Percentiles rank a stretch among this genome's conserved stretches.
These are phyloP conservation scores for Dicentrarchus labrax DNA, from an alignment of 2,113 vertebrate genomes.

Conservation along the genomic window DNA sequence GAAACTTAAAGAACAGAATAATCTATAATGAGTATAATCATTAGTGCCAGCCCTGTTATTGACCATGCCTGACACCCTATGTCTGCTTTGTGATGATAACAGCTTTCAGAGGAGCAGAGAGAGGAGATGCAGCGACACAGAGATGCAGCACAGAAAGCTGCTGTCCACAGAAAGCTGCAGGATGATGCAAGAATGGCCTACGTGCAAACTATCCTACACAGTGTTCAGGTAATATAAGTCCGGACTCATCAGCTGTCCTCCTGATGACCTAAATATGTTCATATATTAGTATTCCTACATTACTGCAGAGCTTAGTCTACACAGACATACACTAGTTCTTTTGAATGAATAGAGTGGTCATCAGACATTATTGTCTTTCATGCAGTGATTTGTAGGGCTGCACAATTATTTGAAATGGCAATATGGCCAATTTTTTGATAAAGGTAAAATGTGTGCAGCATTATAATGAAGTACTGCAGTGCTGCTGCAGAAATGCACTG, in stretches of 20 bases:
- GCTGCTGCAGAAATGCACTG: too few species aligned
- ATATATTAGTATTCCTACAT: neutral
- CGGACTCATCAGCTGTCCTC: neutral
- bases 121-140: slow-evolving; percentile 76
- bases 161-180: slow-evolving; percentile 39
- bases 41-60: neutral
- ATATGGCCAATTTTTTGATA: too few species aligned
- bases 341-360: neutral
- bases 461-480: too few species aligned
- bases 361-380: neutral
- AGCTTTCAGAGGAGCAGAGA: slow-evolving; percentile 77
- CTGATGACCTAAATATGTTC: neutral
- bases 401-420: too few species aligned
- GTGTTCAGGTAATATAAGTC: slow-evolving; percentile 75
- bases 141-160: slow-evolving; percentile 58
- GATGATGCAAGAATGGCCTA: slow-evolving; percentile 59
- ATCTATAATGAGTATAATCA: neutral
- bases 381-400: neutral
- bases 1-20: neutral
- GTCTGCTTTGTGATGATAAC: slow-evolving; percentile 44
- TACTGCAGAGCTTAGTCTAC: neutral
- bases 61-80: neutral
- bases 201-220: slow-evolving; percentile 74
- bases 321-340: neutral
- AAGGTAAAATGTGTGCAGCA: too few species aligned